Base-by-base conservation (phyloP, 2,888 invertebrate species). In the Amblyjoppa fuscipennis region DNA sequence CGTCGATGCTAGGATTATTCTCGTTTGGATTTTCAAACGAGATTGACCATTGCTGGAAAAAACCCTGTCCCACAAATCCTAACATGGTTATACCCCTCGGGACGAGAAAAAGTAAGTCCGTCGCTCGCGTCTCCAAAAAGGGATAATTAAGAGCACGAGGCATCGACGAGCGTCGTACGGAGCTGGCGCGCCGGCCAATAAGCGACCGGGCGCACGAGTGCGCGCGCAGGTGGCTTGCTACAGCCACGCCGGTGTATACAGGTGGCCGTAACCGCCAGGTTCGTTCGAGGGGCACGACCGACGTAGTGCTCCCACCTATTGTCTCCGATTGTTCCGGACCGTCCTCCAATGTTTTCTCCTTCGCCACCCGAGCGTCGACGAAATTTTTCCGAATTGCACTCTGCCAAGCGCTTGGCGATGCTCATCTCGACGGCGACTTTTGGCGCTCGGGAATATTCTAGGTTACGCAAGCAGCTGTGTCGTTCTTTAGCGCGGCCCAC, bases 191-290 rank as follows among this genome's bases (percentile, higher is more conserved):
- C n/a, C 75, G 75, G 75, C 83, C 79, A 61, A 61, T 61, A 25
- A 79, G 56, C 25, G 64, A 51, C n/a, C 41, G 25, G 56, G 68
- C 45, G 45, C 13, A 45, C 45, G 45, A 3, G 45, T 45, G 45
- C 45, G 45, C 45, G 45, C 64, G 83, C 83, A 83, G 79, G 79
- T 79, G 79, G 45, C 70, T 51, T 53, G 41, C 61, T 11, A 56
- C 28, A 6, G 16, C n/a, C 38, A 25, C 38, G 53, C 20, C 71
- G 66, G 16, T 66, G 45, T n/a, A 76, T n/a, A 76, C 82, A 77
- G 66, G 71, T 77, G 82, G 82, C 82, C 53, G 81, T 76, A 41
- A 77, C 71, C 41, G 71, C 45, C 45, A 71, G 41, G 53, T 34
- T 53, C 70, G 61, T n/a, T 68, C 38, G 61, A 28, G 41, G 51